A percentile compares a stretch with the other conserved stretches of the same genome.
These are phyloP conservation scores for Mimachlamys varia DNA, from an alignment of 2,888 invertebrate genomes.

Conservation along the genomic window DNA sequence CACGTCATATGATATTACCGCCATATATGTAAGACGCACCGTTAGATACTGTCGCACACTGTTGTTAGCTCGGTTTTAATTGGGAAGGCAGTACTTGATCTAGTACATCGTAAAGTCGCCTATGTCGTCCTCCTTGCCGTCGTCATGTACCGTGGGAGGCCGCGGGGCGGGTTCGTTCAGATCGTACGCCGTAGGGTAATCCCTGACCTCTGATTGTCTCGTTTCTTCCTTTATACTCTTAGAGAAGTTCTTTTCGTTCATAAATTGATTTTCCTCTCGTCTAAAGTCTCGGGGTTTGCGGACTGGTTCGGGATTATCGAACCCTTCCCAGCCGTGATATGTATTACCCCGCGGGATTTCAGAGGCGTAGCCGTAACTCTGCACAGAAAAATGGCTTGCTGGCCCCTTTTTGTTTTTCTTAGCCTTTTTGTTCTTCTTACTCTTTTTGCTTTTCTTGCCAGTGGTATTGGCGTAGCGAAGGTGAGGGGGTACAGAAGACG, in stretches of 20 bases:
- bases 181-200: slow-evolving; percentile 68
- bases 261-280: slow-evolving; percentile 70
- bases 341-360: slow-evolving; percentile 59
- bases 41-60: background rate
- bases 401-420: slow-evolving; percentile 52
- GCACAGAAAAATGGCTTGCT: slow-evolving; percentile 62
- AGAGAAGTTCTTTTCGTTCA: slow-evolving; percentile 71
- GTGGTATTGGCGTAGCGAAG: slow-evolving; percentile 43
- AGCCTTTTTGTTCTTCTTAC: slow-evolving; percentile 59
- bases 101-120: slow-evolving; percentile 62
- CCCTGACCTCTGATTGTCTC: slow-evolving; percentile 56
- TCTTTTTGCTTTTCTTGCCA: slow-evolving; percentile 60
- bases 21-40: background rate
- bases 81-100: background rate
- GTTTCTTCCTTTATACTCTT: slow-evolving; percentile 68
- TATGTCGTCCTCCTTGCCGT: slow-evolving; percentile 45
- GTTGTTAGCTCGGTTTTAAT: background rate
- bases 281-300: slow-evolving; percentile 69
- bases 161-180: slow-evolving; percentile 60
- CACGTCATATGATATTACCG: background rate
- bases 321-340: slow-evolving; percentile 40
- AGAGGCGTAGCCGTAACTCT: slow-evolving; percentile 69
- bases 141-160: background rate
- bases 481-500: slow-evolving; percentile 65
- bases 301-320: slow-evolving; percentile 41